Conservation (phyloP, 2,113 vertebrate genomes). For the Gavialis gangeticus region DNA sequence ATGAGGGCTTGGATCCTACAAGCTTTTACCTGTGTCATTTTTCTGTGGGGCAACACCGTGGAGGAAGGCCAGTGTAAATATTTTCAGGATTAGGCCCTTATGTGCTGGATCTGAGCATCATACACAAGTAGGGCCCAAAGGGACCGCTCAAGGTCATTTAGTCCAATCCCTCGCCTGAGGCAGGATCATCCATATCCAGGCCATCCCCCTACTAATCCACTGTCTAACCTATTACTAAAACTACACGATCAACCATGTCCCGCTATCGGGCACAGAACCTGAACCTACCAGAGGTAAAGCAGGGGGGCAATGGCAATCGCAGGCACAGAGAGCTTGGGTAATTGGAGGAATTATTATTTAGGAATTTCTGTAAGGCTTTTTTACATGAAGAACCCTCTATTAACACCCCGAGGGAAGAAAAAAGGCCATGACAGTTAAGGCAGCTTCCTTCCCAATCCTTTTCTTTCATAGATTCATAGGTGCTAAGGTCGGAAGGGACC, state of each 20-base stretch:
- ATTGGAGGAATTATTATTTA: not conserved
- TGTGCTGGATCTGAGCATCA: not conserved
- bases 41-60: no score
- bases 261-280: no score
- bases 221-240: no score
- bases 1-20: no score
- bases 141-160: not conserved
- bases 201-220: not conserved
- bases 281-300: no score
- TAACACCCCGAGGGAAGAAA: not conserved
- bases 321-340: not conserved
- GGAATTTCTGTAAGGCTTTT: not conserved
- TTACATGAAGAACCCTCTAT: not conserved
- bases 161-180: not conserved
- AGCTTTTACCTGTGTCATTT: no score
- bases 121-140: no score
- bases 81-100: not conserved
- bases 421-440: not conserved
- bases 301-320: not conserved
- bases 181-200: not conserved
- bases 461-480: not conserved
- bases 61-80: no score
- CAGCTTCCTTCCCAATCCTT: not conserved
- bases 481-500: no score
- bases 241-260: no score